These are phyloP conservation scores for Parauchenoglanis punctatus DNA, from an alignment of 2,797 vertebrate species.

Conservation along the genomic window DNA sequence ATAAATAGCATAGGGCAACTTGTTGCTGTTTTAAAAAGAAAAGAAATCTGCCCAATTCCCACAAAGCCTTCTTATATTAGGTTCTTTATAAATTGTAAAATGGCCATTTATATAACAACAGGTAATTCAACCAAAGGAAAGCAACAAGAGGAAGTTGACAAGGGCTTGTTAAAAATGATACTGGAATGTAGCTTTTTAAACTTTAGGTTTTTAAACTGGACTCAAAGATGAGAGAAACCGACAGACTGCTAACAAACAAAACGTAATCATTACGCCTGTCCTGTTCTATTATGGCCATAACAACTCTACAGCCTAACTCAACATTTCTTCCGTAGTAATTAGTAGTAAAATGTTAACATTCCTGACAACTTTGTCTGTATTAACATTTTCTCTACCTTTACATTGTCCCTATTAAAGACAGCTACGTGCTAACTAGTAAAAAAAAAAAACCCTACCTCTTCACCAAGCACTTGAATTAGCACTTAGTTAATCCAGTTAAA, in stretches of 20 bases:
- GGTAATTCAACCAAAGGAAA: not conserved
- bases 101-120: not conserved
- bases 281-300: not conserved
- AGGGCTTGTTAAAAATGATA: not conserved
- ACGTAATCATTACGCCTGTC: not conserved
- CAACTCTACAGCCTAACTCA: not conserved
- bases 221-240: no score
- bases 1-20: not conserved
- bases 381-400: not conserved
- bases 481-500: not conserved
- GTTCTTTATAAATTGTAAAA: not conserved
- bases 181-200: not conserved
- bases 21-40: not conserved
- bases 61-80: not conserved
- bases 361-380: not conserved
- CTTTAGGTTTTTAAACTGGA: not conserved
- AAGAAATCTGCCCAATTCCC: not conserved
- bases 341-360: not conserved
- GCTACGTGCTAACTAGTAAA: not conserved
- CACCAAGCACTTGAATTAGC: not conserved
- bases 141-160: no score
- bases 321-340: not conserved
- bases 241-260: not conserved
- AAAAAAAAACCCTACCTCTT: not conserved
- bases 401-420: not conserved